Evolutionary conservation across 1,140 invertebrate species (phyloP), one percentile per base, ranked within the genome.

Genomic region (Luehdorfia chinensis): DNA sequence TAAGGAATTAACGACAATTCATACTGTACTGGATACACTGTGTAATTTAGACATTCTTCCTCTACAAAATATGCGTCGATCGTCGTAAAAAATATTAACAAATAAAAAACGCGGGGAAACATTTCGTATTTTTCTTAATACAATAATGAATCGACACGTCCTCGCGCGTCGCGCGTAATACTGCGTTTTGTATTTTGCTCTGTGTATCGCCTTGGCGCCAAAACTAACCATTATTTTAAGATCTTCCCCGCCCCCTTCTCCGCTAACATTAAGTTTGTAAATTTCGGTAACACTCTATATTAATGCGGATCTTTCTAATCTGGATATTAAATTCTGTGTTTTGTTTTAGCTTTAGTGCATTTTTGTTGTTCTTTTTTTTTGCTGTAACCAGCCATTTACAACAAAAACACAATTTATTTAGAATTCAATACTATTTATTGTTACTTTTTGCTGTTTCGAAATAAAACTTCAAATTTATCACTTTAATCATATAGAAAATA

Each of bases 21-120:
- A 11, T 86, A 86, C 51, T 86, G 77, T 41, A 80, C 64, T 44
- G 81, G 81, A 47, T 86, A 86, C 19, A 86, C 73, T 41, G 81
- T 86, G 28, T 84, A 86, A 32, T 86, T 86, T 2, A 86, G 53
- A 49, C 81, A 86, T 55, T 86, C 77, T 56, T 85, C 81, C 16
- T 83, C 78, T 8, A 68, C 53, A 25, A 74, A 45, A 47, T 73
- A 59, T 18, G 55, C 75, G n/a, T 68, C 51, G 4, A 55, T 54
- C 4, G 50, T 44, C 9, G 56, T 60, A 28, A 67, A 47, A 9
- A 56, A 19, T 30, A 45, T 34, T 47, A 61, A 47, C 69, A 33
- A 61, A 64, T 36, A 37, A 64, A 36, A 63, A 59, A 55, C 12
- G 41, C 23, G 9, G 45, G 50, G 33, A 6, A 65, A 48, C 66